phyloP scores from a whole-genome alignment of 2,797 vertebrate species.

The Pipistrellus pygmaeus region DNA sequence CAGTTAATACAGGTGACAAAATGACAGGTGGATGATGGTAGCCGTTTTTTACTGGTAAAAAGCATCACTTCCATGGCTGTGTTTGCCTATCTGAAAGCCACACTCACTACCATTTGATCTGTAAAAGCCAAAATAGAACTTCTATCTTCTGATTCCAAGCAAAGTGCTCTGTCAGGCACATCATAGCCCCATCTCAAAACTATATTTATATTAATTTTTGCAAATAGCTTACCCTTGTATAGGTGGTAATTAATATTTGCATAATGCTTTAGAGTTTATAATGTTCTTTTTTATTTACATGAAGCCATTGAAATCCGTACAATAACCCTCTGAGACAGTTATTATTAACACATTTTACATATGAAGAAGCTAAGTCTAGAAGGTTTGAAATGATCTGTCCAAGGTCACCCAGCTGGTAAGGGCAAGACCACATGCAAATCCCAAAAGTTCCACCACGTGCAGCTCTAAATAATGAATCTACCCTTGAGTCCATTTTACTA shows the following conservation, averaged over 20 bases:
- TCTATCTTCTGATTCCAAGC: conserved; percentile 66
- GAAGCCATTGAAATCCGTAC: conserved; percentile 72
- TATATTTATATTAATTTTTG: conserved; percentile 71
- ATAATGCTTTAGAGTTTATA: conserved; percentile 75
- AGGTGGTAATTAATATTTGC: conserved; percentile 81
- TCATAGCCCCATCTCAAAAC: conserved; percentile 40
- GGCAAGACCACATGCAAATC: conserved; percentile 77
- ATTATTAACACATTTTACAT: conserved; percentile 83
- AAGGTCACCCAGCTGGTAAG: conserved; percentile 79
- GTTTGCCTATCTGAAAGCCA: conserved; percentile 64
- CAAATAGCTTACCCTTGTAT: conserved; percentile 71
- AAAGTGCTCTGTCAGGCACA: conserved; percentile 65
- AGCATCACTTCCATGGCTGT: background rate
- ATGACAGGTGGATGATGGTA: conserved; percentile 27
- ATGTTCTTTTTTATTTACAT: conserved; percentile 81
- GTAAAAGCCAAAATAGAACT: conserved; percentile 61
- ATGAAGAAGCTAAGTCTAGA: conserved; percentile 66
- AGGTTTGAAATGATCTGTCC: conserved; percentile 71
- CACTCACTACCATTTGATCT: conserved; percentile 41
- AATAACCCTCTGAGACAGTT: conserved; percentile 78
- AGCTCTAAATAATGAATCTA: conserved; percentile 37
- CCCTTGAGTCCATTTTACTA: background rate
- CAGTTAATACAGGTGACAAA: conserved; percentile 23
- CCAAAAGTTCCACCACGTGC: background rate
- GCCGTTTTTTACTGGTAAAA: conserved; percentile 52